Evolutionary conservation across 2,113 vertebrate species (phyloP).

Genomic region (Macrotis lagotis): DNA sequence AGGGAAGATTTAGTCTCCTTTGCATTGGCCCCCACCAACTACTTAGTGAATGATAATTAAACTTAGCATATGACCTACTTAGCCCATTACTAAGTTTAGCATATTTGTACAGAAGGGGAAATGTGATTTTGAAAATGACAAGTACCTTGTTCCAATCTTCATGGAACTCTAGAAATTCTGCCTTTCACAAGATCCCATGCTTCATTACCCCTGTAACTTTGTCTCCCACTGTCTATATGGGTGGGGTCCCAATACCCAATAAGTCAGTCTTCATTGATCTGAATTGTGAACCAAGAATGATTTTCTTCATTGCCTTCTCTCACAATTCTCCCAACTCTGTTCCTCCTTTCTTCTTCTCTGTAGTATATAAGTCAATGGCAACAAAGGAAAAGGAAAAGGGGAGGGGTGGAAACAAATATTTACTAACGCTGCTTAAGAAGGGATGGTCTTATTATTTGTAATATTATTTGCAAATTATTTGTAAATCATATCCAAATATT

Average conservation of each 20-base stretch:
- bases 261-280: background rate
- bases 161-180: background rate
- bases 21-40: background rate
- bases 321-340: conserved; percentile 3
- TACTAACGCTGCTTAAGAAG: background rate
- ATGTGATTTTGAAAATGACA: conserved; percentile 10
- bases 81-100: conserved; percentile 13
- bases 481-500: background rate
- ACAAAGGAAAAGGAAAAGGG: background rate
- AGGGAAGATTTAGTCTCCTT: background rate
- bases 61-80: background rate
- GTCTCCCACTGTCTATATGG: background rate
- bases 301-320: background rate
- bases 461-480: background rate
- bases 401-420: background rate
- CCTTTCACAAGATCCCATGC: no score
- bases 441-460: background rate
- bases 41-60: conserved; percentile 5
- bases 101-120: conserved; percentile 7
- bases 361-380: conserved; percentile 11
- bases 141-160: background rate
- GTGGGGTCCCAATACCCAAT: background rate
- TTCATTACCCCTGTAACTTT: background rate
- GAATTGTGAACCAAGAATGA: background rate
- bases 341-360: background rate